Base-by-base conservation (phyloP, 2,113 vertebrate species). In the Hydropotes inermis region DNA sequence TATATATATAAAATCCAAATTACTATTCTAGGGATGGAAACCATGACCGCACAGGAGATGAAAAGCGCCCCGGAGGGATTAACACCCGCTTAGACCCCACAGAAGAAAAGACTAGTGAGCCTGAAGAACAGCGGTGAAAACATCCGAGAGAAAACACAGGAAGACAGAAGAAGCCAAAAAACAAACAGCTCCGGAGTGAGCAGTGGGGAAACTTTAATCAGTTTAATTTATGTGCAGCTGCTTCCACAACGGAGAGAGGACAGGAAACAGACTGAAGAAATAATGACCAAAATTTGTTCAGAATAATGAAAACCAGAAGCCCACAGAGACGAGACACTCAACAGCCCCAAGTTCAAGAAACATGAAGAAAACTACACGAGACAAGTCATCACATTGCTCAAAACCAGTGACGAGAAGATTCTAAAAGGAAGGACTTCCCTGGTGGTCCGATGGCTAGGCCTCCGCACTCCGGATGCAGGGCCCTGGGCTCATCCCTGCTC, bases 391-490 rank as follows among this genome's bases (percentile, higher is more conserved):
- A 4, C 6, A 1, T 7, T 0, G 11, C 93, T 43, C 78, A 3
- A 17, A 52, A 25, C 9, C 52, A 33, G 60, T 3, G 23, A 28
- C 6, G 28, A 0, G 19, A 28, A 43, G 52, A 10, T 2, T 3
- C 70, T 14, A 0, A 9, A 25, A 50, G 16, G 28, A 30, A 21
- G 64, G 33, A 2, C 64, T 21, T 21, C 64, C 9, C 64, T 5
- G 64, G 64, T 6, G 17, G 8, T 5, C 33, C 33, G 10, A 33
- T 1, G 33, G 64, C 61, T 2, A 8, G 64, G 64, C 64, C 64
- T 11, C 64, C 19, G 64, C 17, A 4, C n/a, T 36, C n/a, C 64
- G 0, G 2, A 47, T 0, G 11, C 11, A 14, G 58, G 3, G 1
- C 0, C 16, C 33, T 36, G 33, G 33, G 17, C 17, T 19, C 64